These are phyloP conservation scores for Apis florea DNA, from an alignment of 1,140 invertebrate species.

Conservation along the genomic window DNA sequence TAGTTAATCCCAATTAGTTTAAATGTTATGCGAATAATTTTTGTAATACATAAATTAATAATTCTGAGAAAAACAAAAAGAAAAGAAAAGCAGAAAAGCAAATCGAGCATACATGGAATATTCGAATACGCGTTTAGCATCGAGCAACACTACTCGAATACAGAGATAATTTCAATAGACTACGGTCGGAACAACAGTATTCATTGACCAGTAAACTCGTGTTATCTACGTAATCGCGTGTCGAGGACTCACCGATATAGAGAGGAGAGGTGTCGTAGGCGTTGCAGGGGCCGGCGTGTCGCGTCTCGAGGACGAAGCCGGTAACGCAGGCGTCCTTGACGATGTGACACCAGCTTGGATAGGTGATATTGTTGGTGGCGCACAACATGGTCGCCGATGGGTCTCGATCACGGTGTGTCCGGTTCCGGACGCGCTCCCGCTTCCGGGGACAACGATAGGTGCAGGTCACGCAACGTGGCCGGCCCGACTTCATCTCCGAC, in stretches of 20 bases:
- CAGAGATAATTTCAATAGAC: neutral
- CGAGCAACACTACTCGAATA: constrained; percentile 2
- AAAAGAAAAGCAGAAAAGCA: neutral
- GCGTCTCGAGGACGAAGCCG: constrained; percentile 89
- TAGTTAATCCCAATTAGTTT: too few relatives aligned
- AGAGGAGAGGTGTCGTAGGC: constrained; percentile 70
- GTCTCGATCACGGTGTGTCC: constrained; percentile 77
- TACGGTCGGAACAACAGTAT: neutral
- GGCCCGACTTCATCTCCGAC: constrained; percentile 84
- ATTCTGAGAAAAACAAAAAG: too few relatives aligned
- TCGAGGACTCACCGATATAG: constrained; percentile 70
- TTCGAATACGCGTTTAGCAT: neutral
- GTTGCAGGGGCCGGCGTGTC: constrained; percentile 86
- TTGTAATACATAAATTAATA: too few relatives aligned
- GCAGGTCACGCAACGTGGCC: constrained; percentile 90
- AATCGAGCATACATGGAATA: neutral
- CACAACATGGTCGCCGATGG: constrained; percentile 83
- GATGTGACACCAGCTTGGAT: constrained; percentile 93
- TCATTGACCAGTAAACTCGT: neutral
- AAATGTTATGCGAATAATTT: too few relatives aligned
- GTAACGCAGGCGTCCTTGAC: constrained; percentile 90
- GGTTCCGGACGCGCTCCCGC: constrained; percentile 74
- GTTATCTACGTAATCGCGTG: constrained; percentile 34
- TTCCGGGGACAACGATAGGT: constrained; percentile 81
- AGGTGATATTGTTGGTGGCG: constrained; percentile 91